Base-by-base conservation (phyloP, 1,140 invertebrate species). In the Drosophila bocqueti region DNA sequence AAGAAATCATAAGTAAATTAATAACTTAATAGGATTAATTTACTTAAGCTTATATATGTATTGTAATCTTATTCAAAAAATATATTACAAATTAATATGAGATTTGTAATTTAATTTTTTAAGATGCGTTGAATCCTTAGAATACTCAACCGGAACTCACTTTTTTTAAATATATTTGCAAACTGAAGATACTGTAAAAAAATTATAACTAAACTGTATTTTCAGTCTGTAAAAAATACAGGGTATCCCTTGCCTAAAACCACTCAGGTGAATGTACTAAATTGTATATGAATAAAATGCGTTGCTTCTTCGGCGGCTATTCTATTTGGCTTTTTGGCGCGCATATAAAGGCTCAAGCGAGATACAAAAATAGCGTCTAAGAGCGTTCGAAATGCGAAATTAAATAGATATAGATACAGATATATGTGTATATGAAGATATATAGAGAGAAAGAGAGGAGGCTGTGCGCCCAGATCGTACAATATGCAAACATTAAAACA, bases 381-480 rank as follows among this genome's bases (percentile, higher is more conserved):
- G 45, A 55, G 43, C 34, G 49, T 61, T 45, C 77, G 67, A 80
- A 83, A 86, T 85, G 79, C 82, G 76, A 85, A 86, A 86, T 83
- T 78, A 79, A 76, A 78, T 63, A 86, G 59, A 84, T 60, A 76
- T 63, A 57, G 47, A 57, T 21, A 60, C 11, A 26, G 26, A 61
- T 36, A 43, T 29, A 46, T 9, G 34, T 40, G 61, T 49, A 40
- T 16, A n/a, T 0, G 61, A 3, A 55, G 11, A 50, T 10, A 60
- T 15, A 24, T 5, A 29, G 16, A 34, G 36, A 63, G 47, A 38
- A 42, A 15, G 54, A 18, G 38, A 21, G 60, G 60, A 29, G 36
- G 38, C 36, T 21, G 29, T 7, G 46, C 47, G 38, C 38, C 40
- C 31, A 42, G 55, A 73, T 73, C 71, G 55, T 52, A 74, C 71